Base-by-base conservation (phyloP, 1,140 invertebrate genomes). In the Brachystomella parvula region DNA sequence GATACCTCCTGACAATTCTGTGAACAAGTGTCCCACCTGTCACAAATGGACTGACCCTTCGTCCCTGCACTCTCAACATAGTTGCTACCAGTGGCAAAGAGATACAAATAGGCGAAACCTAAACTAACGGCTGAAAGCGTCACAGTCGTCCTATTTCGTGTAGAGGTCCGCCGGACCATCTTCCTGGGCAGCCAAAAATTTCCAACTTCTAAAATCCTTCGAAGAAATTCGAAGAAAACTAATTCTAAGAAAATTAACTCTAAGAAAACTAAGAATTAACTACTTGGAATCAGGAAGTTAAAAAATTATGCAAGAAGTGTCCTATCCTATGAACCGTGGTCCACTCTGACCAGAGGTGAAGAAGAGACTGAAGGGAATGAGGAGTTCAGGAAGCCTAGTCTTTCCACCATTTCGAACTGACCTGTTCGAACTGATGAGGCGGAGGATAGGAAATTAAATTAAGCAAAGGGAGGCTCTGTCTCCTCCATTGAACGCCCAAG, bases 21-120 rank as follows among this genome's bases (percentile, higher is more conserved):
- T 29, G 89, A 89, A 75, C 91, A 94, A 0, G 89, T 85, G 2
- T 87, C 87, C 80, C 84, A 89, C 69, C 67, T 72, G 74, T 79
- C 70, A 85, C 89, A 78, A 24, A 24, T 12, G 21, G 49, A 53
- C n/a, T n/a, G 49, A 26, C 15, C 35, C 35, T 39, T 39, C 35
- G 35, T 39, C 6, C 6, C 6, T 19, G 6, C 19, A 39, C 19
- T 6, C 35, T 39, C 6, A 39, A 19, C 35, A 19, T n/a, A n/a
- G n/a, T n/a, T n/a, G n/a, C n/a, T n/a, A n/a, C n/a, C 35, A 39
- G 35, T 39, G 35, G 35, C 6, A 39, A 39, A 9, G 35, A 39
- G 35, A 19, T 9, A 19, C 6, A 19, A 39, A 19, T 39, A 19
- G 35, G 19, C 6, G 35, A 19, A 39, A 39, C 6, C 6, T 39